phyloP scores from a whole-genome alignment of 1,140 invertebrate genomes.

The Aphelinus atriplicis region DNA sequence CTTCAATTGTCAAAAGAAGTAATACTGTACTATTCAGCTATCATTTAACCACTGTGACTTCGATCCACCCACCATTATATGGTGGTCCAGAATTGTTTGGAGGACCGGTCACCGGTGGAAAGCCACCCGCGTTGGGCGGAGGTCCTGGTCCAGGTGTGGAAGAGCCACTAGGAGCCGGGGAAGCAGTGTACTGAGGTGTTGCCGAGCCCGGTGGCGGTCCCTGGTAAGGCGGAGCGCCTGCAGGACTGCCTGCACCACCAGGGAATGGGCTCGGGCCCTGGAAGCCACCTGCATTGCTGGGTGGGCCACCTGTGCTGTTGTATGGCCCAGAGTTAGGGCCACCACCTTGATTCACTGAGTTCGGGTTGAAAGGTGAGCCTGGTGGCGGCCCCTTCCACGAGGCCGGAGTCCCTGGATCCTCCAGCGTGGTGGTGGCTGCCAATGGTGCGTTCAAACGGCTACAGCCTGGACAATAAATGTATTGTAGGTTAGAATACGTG shows the following conservation, averaged over 20 bases:
- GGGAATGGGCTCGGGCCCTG: slow-evolving; percentile 72
- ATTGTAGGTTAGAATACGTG: slow-evolving; percentile 16
- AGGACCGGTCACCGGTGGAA: slow-evolving; percentile 67
- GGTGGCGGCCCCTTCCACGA: slow-evolving; percentile 76
- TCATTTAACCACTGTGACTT: too few species aligned
- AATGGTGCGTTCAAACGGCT: slow-evolving; percentile 73
- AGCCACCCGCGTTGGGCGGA: slow-evolving; percentile 70
- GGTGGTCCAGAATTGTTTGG: slow-evolving; percentile 71
- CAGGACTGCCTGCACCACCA: slow-evolving; percentile 73
- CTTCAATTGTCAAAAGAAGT: too few species aligned
- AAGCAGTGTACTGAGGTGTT: slow-evolving; percentile 79
- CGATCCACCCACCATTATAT: slow-evolving; percentile 68
- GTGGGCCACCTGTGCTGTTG: slow-evolving; percentile 69
- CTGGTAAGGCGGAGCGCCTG: slow-evolving; percentile 71
- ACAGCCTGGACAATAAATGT: slow-evolving; percentile 67
- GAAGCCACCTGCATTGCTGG: slow-evolving; percentile 66
- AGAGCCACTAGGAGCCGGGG: slow-evolving; percentile 79
- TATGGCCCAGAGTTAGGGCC: slow-evolving; percentile 59
- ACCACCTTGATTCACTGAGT: slow-evolving; percentile 64
- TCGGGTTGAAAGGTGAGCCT: slow-evolving; percentile 70
- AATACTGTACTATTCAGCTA: too few species aligned
- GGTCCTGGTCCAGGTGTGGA: slow-evolving; percentile 76
- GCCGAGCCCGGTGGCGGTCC: slow-evolving; percentile 76
- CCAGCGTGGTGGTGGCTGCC: slow-evolving; percentile 75
- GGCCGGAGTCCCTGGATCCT: slow-evolving; percentile 71